Evolutionary conservation across 2,797 vertebrate species (phyloP).

Genomic region (Enteromius mattozi): DNA sequence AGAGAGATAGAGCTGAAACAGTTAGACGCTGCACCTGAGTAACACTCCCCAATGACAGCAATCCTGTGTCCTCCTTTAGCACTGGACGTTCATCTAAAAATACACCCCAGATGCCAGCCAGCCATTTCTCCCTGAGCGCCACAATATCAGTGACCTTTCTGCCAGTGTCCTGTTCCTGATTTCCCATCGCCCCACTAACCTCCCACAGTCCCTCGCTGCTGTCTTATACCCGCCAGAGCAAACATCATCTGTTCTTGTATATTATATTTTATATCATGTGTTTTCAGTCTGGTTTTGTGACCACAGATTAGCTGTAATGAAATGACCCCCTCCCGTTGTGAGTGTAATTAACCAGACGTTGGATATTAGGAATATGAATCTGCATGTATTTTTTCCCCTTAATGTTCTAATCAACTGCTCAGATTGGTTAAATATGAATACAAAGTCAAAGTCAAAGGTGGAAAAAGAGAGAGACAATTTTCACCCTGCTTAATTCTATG

Average conservation of each 20-base stretch:
- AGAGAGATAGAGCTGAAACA: slow-evolving; percentile 49
- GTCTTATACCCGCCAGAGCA: slow-evolving; percentile 1
- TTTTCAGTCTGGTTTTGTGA: slow-evolving; percentile 17
- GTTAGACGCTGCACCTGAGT: slow-evolving; percentile 48
- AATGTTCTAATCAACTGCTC: not conserved
- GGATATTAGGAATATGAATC: slow-evolving; percentile 11
- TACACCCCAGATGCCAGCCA: slow-evolving; percentile 57
- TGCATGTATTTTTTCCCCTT: not conserved
- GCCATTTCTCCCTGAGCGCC: slow-evolving; percentile 56
- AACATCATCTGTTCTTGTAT: slow-evolving; percentile 37
- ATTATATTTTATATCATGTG: not conserved
- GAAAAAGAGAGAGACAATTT: not conserved
- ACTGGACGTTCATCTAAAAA: slow-evolving; percentile 61
- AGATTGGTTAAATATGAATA: not conserved
- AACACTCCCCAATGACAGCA: slow-evolving; percentile 48
- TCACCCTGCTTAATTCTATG: not conserved
- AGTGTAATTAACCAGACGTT: slow-evolving; percentile 1
- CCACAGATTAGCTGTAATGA: not conserved
- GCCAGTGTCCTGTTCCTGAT: slow-evolving; percentile 56
- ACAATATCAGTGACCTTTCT: slow-evolving; percentile 58
- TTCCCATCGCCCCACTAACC: slow-evolving; percentile 60
- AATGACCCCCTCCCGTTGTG: not conserved
- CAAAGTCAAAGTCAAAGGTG: slow-evolving; percentile 2
- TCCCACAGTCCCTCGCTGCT: slow-evolving; percentile 42
- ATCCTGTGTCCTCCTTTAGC: slow-evolving; percentile 49